A percentile compares a stretch with the other conserved stretches of the same genome.
phyloP scores from a whole-genome alignment of 2,113 vertebrate species.

The Pagrus major region DNA sequence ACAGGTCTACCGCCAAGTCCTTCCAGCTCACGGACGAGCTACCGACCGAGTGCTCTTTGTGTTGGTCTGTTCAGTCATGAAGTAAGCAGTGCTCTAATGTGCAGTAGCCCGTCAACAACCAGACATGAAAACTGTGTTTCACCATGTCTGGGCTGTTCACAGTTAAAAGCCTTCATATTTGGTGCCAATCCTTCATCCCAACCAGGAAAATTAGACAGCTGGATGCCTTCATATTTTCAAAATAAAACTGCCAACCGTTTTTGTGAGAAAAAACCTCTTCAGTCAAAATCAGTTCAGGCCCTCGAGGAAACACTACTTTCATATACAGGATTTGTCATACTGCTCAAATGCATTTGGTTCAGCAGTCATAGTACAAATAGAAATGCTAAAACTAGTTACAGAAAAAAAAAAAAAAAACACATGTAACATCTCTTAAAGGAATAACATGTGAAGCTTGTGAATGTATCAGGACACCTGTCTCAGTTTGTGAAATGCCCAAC shows the following conservation, averaged over 20 bases:
- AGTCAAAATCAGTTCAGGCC: slow-evolving; percentile 30
- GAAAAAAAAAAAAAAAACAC: slow-evolving; percentile 46
- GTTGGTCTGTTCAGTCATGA: slow-evolving; percentile 44
- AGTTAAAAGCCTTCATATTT: slow-evolving; percentile 72
- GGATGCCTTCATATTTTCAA: slow-evolving; percentile 52
- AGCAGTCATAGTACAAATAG: slow-evolving; percentile 71
- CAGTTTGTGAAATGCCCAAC: slow-evolving; percentile 57
- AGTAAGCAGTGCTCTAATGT: slow-evolving; percentile 36
- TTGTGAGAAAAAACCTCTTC: slow-evolving; percentile 36
- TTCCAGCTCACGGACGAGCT: slow-evolving; percentile 34
- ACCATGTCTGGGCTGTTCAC: slow-evolving; percentile 59
- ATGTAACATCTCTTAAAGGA: slow-evolving; percentile 75
- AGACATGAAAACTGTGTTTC: slow-evolving; percentile 15
- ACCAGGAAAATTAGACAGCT: slow-evolving; percentile 32
- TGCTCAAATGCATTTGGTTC: slow-evolving; percentile 80
- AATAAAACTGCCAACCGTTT: slow-evolving; percentile 67
- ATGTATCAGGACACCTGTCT: slow-evolving; percentile 58
- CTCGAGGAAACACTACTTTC: slow-evolving; percentile 52
- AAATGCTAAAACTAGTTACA: slow-evolving; percentile 77
- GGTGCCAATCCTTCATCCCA: slow-evolving; percentile 73
- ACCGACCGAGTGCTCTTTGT: slow-evolving; percentile 26
- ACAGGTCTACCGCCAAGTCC: slow-evolving; percentile 58
- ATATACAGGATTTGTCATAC: slow-evolving; percentile 68
- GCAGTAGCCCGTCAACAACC: slow-evolving; percentile 44
- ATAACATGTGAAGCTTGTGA: slow-evolving; percentile 70